Evolutionary conservation across 2,888 invertebrate species (phyloP).

Genomic region (Monopis laevigella): DNA sequence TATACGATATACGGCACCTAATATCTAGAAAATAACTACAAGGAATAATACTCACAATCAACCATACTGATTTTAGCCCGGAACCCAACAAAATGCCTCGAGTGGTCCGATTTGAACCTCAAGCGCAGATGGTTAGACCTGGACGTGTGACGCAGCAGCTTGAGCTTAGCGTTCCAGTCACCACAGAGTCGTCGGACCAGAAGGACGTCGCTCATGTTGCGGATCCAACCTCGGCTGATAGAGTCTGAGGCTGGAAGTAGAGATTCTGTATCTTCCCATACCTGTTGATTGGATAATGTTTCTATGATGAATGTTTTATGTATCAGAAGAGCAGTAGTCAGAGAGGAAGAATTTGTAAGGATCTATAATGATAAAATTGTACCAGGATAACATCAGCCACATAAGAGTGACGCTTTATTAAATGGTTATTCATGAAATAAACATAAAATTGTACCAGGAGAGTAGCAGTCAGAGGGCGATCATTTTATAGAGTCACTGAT

Average conservation of each 20-base stretch:
- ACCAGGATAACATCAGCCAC: no score
- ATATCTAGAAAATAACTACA: no score
- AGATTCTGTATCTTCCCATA: conserved; percentile 48
- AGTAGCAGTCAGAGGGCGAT: no score
- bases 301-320: no score
- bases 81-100: conserved; percentile 79
- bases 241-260: conserved; percentile 46
- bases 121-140: conserved; percentile 69
- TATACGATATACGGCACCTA: no score
- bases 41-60: conserved; percentile 73
- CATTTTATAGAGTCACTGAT: no score
- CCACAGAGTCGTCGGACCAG: conserved; percentile 72
- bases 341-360: no score
- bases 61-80: conserved; percentile 77
- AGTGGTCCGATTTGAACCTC: conserved; percentile 80
- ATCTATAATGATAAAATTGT: no score
- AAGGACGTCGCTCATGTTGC: conserved; percentile 27
- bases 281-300: conserved; percentile 27
- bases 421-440: no score
- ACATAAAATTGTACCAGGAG: no score
- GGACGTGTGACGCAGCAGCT: conserved; percentile 74
- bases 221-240: conserved; percentile 46
- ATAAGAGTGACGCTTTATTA: no score
- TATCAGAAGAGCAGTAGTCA: no score
- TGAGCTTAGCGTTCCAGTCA: conserved; percentile 82